phyloP scores from a whole-genome alignment of 2,888 invertebrate genomes.

The Coenonympha arcania region DNA sequence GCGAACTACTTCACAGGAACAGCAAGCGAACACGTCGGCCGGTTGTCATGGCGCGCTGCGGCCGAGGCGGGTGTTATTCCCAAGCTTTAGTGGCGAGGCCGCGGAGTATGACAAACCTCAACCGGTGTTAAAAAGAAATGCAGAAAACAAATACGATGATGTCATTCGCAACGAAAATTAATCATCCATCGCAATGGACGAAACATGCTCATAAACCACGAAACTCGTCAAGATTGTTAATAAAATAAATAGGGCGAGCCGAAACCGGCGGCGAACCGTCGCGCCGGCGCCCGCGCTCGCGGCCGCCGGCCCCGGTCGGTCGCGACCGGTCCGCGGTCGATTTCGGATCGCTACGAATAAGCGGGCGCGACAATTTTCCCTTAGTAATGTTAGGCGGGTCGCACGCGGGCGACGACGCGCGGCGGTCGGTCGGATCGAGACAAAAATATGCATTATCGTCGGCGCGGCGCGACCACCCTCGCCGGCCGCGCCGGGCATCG shows the following conservation, averaged over 20 bases:
- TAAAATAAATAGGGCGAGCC: slow-evolving; percentile 36
- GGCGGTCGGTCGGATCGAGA: slow-evolving; percentile 45
- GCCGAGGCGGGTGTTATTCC: slow-evolving; percentile 10
- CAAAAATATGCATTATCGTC: slow-evolving; percentile 66
- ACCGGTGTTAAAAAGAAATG: slow-evolving; percentile 21
- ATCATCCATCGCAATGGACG: slow-evolving; percentile 40
- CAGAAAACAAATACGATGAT: slow-evolving; percentile 18
- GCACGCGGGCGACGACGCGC: slow-evolving; percentile 32
- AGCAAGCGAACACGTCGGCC: slow-evolving; percentile 26
- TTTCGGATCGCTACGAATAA: slow-evolving; percentile 42
- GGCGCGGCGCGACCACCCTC: slow-evolving; percentile 32
- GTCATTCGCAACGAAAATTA: slow-evolving; percentile 39
- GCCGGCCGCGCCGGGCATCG: slow-evolving; percentile 32
- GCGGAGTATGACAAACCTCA: slow-evolving; percentile 19
- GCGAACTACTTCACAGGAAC: slow-evolving; percentile 15
- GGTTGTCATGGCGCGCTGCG: slow-evolving; percentile 11
- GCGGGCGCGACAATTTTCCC: slow-evolving; percentile 67
- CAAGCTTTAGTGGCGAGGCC: slow-evolving; percentile 15
- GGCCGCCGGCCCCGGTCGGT: slow-evolving; percentile 30
- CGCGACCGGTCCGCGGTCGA: slow-evolving; percentile 37
- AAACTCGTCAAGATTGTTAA: slow-evolving; percentile 45
- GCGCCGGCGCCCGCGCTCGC: background rate
- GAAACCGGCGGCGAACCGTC: slow-evolving; percentile 47
- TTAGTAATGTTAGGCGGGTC: slow-evolving; percentile 63
- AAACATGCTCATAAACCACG: slow-evolving; percentile 50